Conservation (phyloP, 2,113 vertebrate genomes). For the Oenanthe oenanthe region DNA sequence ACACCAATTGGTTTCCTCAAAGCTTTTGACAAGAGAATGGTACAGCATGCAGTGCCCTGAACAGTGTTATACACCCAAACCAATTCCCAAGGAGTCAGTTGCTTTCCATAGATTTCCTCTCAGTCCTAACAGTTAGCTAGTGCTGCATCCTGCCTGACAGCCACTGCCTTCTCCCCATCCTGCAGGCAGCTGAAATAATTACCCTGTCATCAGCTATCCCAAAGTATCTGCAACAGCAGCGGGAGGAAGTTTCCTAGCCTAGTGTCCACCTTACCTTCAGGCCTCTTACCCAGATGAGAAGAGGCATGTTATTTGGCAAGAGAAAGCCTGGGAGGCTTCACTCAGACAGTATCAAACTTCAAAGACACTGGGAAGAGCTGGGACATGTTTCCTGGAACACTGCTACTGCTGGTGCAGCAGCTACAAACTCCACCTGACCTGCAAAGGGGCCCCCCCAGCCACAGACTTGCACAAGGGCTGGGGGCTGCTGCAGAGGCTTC, state of each 20-base stretch:
- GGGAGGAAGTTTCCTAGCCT: neutral
- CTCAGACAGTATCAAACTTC: neutral
- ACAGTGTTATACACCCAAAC: neutral
- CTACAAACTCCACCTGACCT: neutral
- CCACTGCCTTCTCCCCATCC: neutral
- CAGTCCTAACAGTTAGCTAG: neutral
- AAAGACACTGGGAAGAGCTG: slow-evolving; percentile 22
- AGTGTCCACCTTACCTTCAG: slow-evolving; percentile 35
- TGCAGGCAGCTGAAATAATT: slow-evolving; percentile 12
- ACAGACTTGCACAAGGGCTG: neutral
- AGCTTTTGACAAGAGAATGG: neutral
- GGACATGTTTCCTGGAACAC: slow-evolving; percentile 25
- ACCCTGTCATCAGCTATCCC: neutral
- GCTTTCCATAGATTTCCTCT: neutral
- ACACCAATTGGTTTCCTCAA: neutral
- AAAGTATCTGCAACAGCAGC: neutral
- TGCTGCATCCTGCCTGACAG: neutral
- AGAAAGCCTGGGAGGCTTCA: slow-evolving; percentile 9
- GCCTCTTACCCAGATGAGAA: neutral
- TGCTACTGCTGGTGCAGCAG: neutral
- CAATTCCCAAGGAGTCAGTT: neutral
- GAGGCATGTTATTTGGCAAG: neutral
- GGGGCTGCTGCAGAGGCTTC: neutral
- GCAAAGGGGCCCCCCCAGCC: neutral
- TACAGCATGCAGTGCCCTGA: neutral